phyloP scores from a whole-genome alignment of 2,113 vertebrate genomes.

The Pimephales promelas region DNA sequence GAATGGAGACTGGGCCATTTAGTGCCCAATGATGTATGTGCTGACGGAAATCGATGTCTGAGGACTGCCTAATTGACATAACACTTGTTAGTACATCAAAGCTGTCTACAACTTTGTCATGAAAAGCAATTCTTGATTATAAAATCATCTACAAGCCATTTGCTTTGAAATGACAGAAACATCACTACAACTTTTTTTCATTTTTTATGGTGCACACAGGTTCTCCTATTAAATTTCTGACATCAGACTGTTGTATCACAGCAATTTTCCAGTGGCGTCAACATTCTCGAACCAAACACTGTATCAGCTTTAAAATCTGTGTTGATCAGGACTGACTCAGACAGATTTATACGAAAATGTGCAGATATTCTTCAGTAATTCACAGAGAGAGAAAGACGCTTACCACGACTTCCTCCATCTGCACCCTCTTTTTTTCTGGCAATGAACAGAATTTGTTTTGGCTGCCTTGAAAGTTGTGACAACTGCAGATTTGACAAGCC shows the following conservation, averaged over 20 bases:
- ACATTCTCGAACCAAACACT: background rate
- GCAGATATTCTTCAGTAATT: conserved; percentile 11
- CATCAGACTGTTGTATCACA: background rate
- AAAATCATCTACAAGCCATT: background rate
- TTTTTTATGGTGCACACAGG: background rate
- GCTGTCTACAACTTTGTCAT: background rate
- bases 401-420: conserved; percentile 47
- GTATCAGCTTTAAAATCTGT: conserved; percentile 30
- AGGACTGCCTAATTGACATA: conserved; percentile 29
- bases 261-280: background rate
- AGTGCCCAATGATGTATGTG: conserved; percentile 21
- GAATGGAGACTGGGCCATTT: conserved; percentile 5
- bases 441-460: conserved; percentile 47
- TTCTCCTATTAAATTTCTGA: background rate
- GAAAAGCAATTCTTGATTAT: background rate
- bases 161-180: conserved; percentile 4
- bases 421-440: conserved; percentile 34
- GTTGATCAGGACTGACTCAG: conserved; percentile 30
- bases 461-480: conserved; percentile 52
- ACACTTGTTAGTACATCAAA: background rate
- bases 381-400: conserved; percentile 28
- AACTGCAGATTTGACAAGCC: conserved; percentile 36
- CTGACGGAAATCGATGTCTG: background rate
- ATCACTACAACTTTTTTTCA: background rate
- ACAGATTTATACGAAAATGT: conserved; percentile 35